These are phyloP conservation scores for Theonella swinhoei DNA, from an alignment of 37 sponge, comb jelly and placozoan species.

Conservation along the genomic window DNA sequence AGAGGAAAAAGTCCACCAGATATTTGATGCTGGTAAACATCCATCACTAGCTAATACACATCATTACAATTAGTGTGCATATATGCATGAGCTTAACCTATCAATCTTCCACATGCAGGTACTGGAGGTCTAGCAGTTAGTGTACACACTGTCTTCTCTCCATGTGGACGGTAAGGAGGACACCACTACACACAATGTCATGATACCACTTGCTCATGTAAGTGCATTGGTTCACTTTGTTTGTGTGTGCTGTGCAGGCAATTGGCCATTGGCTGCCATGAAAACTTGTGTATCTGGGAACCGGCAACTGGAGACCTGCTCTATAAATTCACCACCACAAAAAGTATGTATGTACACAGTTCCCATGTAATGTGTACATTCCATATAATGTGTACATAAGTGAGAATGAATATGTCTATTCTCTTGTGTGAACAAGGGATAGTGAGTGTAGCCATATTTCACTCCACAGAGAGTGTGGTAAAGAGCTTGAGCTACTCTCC, in stretches of 20 bases:
- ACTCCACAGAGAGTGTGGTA: slow-evolving; percentile 12
- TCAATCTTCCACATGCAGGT: slow-evolving; percentile 45
- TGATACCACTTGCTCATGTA: neutral
- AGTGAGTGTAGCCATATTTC: too few relatives aligned
- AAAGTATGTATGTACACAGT: neutral
- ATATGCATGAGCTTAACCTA: neutral
- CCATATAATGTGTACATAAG: too few relatives aligned
- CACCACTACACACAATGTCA: too few relatives aligned
- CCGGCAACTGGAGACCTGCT: slow-evolving; percentile 39
- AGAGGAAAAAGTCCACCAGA: slow-evolving; percentile 42
- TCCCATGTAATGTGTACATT: too few relatives aligned
- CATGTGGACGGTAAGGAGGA: slow-evolving; percentile 70
- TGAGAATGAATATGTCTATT: neutral
- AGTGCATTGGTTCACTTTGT: neutral
- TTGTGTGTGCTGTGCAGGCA: slow-evolving; percentile 6
- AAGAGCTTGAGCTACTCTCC: slow-evolving; percentile 62
- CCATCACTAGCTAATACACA: neutral
- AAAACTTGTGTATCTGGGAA: slow-evolving; percentile 56
- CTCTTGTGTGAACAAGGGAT: too few relatives aligned
- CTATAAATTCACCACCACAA: slow-evolving; percentile 34
- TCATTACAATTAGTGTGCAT: neutral
- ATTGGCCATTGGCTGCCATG: slow-evolving; percentile 58
- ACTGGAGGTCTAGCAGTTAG: slow-evolving; percentile 56
- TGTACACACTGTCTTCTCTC: slow-evolving; percentile 51
- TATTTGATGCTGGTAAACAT: slow-evolving; percentile 69